Conservation (phyloP, 2,797 vertebrate genomes). For the Anas capensis region DNA sequence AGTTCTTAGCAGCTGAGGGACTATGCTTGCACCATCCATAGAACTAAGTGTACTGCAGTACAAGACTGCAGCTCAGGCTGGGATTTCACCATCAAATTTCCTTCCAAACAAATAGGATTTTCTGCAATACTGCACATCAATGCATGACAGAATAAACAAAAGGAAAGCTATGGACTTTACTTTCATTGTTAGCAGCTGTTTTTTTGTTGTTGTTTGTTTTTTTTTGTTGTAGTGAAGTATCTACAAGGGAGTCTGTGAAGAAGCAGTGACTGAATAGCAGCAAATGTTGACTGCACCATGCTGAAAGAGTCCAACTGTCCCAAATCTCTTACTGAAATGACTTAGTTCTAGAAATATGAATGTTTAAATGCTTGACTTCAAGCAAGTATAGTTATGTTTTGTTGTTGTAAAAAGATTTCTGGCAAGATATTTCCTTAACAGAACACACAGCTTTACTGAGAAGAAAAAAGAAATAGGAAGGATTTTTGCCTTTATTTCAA, state of each 20-base stretch:
- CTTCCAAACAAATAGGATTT: constrained; percentile 12
- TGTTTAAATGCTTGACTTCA: not conserved
- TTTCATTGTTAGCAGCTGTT: not conserved
- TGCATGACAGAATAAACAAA: not conserved
- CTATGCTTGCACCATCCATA: not conserved
- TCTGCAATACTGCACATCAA: not conserved
- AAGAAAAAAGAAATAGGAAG: not conserved
- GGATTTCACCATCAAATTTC: not conserved
- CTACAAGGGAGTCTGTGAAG: not conserved
- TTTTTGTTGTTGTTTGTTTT: not conserved
- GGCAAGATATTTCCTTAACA: not conserved
- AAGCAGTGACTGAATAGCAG: not conserved
- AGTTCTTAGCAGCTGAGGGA: not conserved
- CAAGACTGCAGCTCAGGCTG: not conserved
- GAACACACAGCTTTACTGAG: not conserved
- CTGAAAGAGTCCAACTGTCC: not conserved
- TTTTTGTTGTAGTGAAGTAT: not conserved
- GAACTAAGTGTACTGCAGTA: not conserved
- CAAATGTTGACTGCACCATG: not conserved
- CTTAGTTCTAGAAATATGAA: not conserved
- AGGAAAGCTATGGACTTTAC: not conserved
- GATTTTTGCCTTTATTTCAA: not conserved
- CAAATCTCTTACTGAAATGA: not conserved
- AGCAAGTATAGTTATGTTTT: not conserved
- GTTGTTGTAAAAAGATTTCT: not conserved